Percentiles rank a stretch among this genome's conserved stretches.
These are phyloP conservation scores for Drosophila infuscata DNA, from an alignment of 2,888 invertebrate genomes.

Conservation along the genomic window DNA sequence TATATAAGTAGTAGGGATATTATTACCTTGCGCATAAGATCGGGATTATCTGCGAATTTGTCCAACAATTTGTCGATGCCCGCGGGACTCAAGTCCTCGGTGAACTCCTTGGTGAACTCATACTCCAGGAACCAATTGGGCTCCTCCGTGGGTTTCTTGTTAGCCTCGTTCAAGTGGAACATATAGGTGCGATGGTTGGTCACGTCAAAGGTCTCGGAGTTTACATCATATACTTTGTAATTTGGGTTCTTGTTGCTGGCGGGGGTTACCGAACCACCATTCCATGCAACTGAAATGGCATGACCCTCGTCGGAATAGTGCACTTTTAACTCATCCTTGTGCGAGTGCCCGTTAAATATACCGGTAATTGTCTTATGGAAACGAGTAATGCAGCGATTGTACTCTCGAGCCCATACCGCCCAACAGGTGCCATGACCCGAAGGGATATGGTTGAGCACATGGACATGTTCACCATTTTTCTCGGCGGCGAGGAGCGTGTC, in stretches of 20 bases:
- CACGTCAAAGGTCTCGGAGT: slow-evolving; percentile 87
- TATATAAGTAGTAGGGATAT: background rate
- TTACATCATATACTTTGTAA: slow-evolving; percentile 90
- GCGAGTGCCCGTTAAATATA: slow-evolving; percentile 94
- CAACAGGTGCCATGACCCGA: slow-evolving; percentile 89
- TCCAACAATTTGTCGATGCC: slow-evolving; percentile 88
- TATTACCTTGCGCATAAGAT: slow-evolving; percentile 73
- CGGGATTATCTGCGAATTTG: slow-evolving; percentile 85
- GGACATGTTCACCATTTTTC: slow-evolving; percentile 90
- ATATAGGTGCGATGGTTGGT: slow-evolving; percentile 89
- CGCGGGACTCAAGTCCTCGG: slow-evolving; percentile 87
- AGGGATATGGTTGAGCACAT: slow-evolving; percentile 94
- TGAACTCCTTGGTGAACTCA: slow-evolving; percentile 89
- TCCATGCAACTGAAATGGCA: slow-evolving; percentile 90
- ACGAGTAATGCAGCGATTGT: slow-evolving; percentile 88
- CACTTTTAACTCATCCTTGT: slow-evolving; percentile 90
- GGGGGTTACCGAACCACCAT: slow-evolving; percentile 92
- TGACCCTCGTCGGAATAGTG: slow-evolving; percentile 86
- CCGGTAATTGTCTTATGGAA: slow-evolving; percentile 91
- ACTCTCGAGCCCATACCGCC: slow-evolving; percentile 90
- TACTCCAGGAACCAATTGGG: slow-evolving; percentile 92
- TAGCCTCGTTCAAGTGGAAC: slow-evolving; percentile 91
- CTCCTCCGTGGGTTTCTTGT: slow-evolving; percentile 86
- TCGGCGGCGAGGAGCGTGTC: slow-evolving; percentile 91
- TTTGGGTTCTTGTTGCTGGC: slow-evolving; percentile 91